Evolutionary conservation across 2,888 invertebrate genomes (phyloP).

Genomic region (Yponomeuta evonymella): DNA sequence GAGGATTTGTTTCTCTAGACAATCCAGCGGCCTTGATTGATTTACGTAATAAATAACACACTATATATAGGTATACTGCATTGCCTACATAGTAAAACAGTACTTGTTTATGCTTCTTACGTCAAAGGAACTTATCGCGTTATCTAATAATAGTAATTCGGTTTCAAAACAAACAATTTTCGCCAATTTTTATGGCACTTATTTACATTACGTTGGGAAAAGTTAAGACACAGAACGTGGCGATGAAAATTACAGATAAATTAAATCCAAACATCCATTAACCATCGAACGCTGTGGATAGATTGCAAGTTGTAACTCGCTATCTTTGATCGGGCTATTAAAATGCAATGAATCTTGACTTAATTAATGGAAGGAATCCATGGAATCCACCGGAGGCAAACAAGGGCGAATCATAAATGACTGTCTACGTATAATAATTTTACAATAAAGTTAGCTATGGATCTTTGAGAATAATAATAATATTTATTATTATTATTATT

Average conservation of each 20-base stretch:
- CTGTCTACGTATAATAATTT: background rate
- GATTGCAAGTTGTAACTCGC: background rate
- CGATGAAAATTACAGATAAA: background rate
- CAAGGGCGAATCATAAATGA: background rate
- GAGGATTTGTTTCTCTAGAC: slow-evolving; percentile 3
- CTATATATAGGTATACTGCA: too few species aligned
- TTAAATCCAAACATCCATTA: background rate
- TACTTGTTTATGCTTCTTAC: background rate
- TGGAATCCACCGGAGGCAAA: slow-evolving; percentile 6
- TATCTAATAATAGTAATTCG: background rate
- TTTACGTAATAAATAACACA: slow-evolving; percentile 5
- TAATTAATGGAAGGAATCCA: slow-evolving; percentile 6
- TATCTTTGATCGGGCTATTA: slow-evolving; percentile 2
- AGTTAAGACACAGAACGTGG: background rate
- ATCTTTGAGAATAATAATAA: too few species aligned
- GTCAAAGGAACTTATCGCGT: background rate
- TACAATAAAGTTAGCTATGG: background rate
- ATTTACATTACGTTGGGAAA: background rate
- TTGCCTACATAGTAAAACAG: too few species aligned
- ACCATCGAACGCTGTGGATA: background rate
- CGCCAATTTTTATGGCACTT: background rate
- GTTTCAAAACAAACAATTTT: background rate
- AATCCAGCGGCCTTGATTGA: background rate
- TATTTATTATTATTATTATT: too few species aligned
- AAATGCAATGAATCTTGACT: slow-evolving; percentile 7